phyloP scores from a whole-genome alignment of 2,113 vertebrate genomes.

The Petrocephalus microphthalmus region DNA sequence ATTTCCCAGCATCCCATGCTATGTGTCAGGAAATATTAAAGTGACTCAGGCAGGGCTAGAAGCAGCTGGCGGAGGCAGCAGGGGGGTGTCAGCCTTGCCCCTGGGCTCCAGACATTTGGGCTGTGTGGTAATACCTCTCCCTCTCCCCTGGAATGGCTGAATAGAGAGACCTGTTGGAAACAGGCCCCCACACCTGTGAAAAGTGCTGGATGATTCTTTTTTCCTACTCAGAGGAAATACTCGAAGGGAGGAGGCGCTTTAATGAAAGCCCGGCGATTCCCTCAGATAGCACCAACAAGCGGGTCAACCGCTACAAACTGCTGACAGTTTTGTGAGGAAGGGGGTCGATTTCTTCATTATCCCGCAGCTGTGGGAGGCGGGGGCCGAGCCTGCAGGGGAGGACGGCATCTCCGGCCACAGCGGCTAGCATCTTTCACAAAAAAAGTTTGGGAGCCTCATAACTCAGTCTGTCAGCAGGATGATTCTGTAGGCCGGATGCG shows the following conservation, averaged over 20 bases:
- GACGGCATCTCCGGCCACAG: not conserved
- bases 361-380: not conserved
- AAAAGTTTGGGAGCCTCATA: not conserved
- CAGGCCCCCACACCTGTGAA: not conserved
- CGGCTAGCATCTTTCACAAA: not conserved
- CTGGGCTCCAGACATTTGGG: not conserved
- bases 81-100: not conserved
- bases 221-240: not conserved
- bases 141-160: not conserved
- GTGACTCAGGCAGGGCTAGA: not conserved
- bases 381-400: not conserved
- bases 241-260: not conserved
- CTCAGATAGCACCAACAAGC: not conserved
- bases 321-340: not conserved
- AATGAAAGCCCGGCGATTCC: not conserved
- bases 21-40: constrained; percentile 13
- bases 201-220: not conserved
- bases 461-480: not conserved
- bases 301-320: not conserved
- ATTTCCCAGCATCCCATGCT: not conserved
- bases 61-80: not conserved
- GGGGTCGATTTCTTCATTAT: not conserved
- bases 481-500: not conserved
- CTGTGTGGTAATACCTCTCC: not conserved
- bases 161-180: not conserved